Evolutionary conservation across 1,140 invertebrate species (phyloP).

Genomic region (Leptinotarsa lineolata): DNA sequence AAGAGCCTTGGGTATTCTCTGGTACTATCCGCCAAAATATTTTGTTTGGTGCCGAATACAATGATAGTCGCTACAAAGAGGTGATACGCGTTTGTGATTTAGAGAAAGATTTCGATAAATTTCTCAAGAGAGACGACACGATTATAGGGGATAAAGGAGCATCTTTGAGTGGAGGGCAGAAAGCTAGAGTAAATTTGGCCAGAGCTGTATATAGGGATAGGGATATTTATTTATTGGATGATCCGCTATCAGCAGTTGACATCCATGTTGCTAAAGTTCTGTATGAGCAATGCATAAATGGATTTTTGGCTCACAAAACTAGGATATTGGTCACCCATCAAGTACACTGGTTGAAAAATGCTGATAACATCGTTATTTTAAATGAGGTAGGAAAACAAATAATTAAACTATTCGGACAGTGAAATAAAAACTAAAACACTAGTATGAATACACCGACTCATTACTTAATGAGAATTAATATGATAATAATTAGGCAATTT

Average conservation of each 20-base stretch:
- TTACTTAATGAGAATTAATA: no score
- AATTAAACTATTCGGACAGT: no score
- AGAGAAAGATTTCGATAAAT: slow-evolving; percentile 68
- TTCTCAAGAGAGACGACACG: slow-evolving; percentile 77
- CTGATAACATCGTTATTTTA: slow-evolving; percentile 69
- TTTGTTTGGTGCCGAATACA: slow-evolving; percentile 67
- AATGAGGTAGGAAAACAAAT: slow-evolving; percentile 58
- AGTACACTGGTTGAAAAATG: slow-evolving; percentile 79
- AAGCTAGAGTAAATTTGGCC: slow-evolving; percentile 85
- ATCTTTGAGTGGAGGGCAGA: slow-evolving; percentile 85
- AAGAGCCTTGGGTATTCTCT: slow-evolving; percentile 87
- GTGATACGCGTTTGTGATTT: slow-evolving; percentile 65
- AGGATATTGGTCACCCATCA: slow-evolving; percentile 86
- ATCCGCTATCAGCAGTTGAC: slow-evolving; percentile 81
- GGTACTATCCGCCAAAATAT: slow-evolving; percentile 80
- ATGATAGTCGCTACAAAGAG: slow-evolving; percentile 62
- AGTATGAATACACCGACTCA: no score
- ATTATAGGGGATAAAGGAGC: slow-evolving; percentile 86
- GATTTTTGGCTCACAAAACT: slow-evolving; percentile 71
- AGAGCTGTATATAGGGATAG: slow-evolving; percentile 80
- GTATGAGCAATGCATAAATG: slow-evolving; percentile 70
- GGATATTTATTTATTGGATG: slow-evolving; percentile 82
- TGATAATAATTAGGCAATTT: no score
- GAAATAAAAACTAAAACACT: no score
- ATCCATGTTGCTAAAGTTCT: slow-evolving; percentile 71